Evolutionary conservation across 2,797 vertebrate genomes (phyloP), one percentile per base, ranked within the genome.

Genomic region (Okamejei kenojei): DNA sequence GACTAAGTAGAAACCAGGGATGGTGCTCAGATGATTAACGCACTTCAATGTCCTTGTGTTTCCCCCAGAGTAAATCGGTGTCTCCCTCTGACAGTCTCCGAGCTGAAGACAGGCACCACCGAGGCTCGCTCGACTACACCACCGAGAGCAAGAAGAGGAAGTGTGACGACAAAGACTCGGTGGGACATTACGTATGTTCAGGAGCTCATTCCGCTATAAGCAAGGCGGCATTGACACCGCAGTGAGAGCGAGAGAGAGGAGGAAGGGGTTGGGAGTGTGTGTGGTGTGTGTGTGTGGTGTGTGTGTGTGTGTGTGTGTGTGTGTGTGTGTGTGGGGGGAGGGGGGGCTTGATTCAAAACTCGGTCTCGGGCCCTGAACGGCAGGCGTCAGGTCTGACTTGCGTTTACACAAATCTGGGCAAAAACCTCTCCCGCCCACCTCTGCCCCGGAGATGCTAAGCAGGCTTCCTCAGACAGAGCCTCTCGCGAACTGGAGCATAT

Each of bases 161-260:
- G 93, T 97, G 95, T 93, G 97, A 98, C 0, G 98, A 98, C 71
- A 99, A 98, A 94, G 97, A 98, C 7, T 91, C 95, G 2, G 95
- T 97, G 0, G 96, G 96, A 26, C 97, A 96, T 95, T 98, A 97
- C 0, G 98, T 98, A 97, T 77, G 98, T 96, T 63, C 35, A 68
- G 68, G 61, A 88, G 61, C 63, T 88, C 63, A 32, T 9, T 68
- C 21, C n/a, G 4, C 45, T 68, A 68, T 68, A 15, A n/a, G 29
- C 61, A 88, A 63, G 1, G 21, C 35, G n/a, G n/a, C 32, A 88
- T 7, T 88, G 19, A 68, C 58, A 65, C 2, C 84, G 10, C 26
- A 86, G 9, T 3, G 7, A 35, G 84, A 88, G 61, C 61, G 35
- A 7, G 81, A 54, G 45, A 45, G 45, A 45, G 45, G 45, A 4